Conservation (phyloP, 2,797 vertebrate genomes). For the Pelodytes ibericus region DNA sequence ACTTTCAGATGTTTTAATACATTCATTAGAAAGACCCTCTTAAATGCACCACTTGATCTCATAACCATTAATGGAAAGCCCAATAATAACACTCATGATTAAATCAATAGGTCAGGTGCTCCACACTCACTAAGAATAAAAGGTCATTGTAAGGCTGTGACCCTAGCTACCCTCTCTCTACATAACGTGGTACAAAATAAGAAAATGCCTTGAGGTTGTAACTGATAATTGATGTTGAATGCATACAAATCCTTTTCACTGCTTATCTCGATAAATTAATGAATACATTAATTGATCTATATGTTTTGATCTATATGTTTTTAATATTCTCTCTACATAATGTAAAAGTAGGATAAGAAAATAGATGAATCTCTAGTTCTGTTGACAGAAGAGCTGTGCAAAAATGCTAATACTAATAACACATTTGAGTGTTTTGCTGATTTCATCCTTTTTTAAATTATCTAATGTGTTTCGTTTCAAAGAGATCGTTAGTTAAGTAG, state of each 20-base stretch:
- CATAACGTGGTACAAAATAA: background rate
- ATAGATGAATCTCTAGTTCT: no score
- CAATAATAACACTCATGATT: slow-evolving; percentile 11
- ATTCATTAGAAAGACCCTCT: slow-evolving; percentile 1
- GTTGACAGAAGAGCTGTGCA: no score
- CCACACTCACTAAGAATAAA: slow-evolving; percentile 11
- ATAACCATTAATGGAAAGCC: slow-evolving; percentile 37
- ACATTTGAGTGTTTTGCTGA: no score
- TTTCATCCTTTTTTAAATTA: no score
- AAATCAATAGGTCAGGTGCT: slow-evolving; percentile 37
- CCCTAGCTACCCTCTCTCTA: background rate
- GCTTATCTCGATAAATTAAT: background rate
- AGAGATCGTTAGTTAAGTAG: no score
- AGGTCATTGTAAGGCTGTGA: slow-evolving; percentile 10
- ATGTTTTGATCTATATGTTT: background rate
- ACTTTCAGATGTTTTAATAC: background rate
- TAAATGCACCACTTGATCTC: slow-evolving; percentile 7
- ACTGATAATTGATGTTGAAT: background rate
- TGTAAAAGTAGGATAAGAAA: background rate
- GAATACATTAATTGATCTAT: background rate
- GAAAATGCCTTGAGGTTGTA: background rate
- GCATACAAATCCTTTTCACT: background rate
- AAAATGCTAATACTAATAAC: no score
- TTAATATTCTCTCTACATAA: background rate
- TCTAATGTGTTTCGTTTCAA: no score